phyloP scores from a whole-genome alignment of 2,113 vertebrate species.

The Cryptomyrus ogoouensis region DNA sequence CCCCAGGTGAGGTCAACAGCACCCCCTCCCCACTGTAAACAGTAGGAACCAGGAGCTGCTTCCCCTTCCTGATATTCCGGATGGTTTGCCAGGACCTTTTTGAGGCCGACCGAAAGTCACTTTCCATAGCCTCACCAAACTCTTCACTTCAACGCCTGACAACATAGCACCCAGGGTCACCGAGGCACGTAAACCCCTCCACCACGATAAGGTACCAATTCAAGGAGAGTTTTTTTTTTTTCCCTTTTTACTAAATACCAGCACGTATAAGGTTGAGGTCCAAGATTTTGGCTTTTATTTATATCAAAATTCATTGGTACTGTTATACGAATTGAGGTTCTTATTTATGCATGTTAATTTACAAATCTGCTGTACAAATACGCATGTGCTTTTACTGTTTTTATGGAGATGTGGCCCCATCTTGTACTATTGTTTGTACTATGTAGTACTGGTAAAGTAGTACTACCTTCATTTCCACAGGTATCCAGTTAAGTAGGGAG shows the following conservation, averaged over 20 bases:
- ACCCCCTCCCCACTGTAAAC: too few species aligned
- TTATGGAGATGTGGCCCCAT: neutral
- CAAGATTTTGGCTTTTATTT: neutral
- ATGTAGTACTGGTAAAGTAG: neutral
- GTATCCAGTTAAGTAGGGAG: neutral
- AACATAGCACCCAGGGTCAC: too few species aligned
- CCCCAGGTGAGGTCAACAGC: too few species aligned
- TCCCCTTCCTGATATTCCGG: too few species aligned
- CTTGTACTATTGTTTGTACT: neutral
- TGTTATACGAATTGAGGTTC: neutral
- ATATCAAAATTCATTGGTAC: neutral
- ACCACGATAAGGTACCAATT: too few species aligned
- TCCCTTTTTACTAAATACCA: neutral
- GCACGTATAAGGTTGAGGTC: neutral
- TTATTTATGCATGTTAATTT: neutral
- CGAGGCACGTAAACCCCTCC: too few species aligned
- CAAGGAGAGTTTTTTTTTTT: neutral
- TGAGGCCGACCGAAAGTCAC: too few species aligned
- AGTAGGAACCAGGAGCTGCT: too few species aligned
- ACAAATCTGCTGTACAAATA: neutral
- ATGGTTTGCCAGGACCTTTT: too few species aligned
- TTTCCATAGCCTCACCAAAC: too few species aligned
- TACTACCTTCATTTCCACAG: neutral
- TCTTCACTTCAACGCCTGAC: too few species aligned
- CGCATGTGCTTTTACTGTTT: neutral